Evolutionary conservation across 2,797 vertebrate species (phyloP).

Genomic region (Geotria australis): DNA sequence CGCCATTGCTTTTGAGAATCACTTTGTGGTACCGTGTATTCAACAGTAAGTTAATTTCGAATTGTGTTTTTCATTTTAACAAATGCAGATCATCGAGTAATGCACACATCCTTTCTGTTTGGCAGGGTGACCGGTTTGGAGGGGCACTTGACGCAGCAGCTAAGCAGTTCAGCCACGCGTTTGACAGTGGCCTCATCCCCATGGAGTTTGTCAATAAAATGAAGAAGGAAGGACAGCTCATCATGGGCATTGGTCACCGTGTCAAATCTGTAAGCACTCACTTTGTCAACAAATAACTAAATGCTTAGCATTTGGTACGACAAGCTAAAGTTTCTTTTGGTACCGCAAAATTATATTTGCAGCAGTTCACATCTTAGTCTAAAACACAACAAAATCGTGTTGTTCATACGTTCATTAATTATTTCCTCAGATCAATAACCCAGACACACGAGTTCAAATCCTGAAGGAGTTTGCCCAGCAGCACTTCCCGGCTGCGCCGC

Average conservation of each 20-base stretch:
- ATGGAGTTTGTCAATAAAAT: conserved; percentile 99
- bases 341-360: too few relatives aligned
- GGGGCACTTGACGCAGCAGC: conserved; percentile 81
- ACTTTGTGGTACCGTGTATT: too few relatives aligned
- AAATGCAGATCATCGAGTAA: too few relatives aligned
- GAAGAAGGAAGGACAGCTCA: conserved; percentile 88
- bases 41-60: too few relatives aligned
- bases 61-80: too few relatives aligned
- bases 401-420: background rate
- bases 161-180: conserved; percentile 88
- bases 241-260: conserved; percentile 89
- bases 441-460: conserved; percentile 94
- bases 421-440: conserved; percentile 66
- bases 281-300: too few relatives aligned
- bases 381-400: background rate
- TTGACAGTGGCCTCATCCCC: conserved; percentile 71
- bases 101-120: too few relatives aligned
- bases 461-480: conserved; percentile 84
- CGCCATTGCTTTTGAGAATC: too few relatives aligned
- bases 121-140: conserved; percentile 71
- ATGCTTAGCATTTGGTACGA: too few relatives aligned
- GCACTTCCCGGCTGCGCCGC: conserved; percentile 53
- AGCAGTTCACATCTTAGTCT: too few relatives aligned
- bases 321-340: too few relatives aligned
- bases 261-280: conserved; percentile 49